A percentile compares a stretch with the other conserved stretches of the same genome.
phyloP scores from a whole-genome alignment of 1,140 invertebrate genomes.

The Drosophila subobscura region DNA sequence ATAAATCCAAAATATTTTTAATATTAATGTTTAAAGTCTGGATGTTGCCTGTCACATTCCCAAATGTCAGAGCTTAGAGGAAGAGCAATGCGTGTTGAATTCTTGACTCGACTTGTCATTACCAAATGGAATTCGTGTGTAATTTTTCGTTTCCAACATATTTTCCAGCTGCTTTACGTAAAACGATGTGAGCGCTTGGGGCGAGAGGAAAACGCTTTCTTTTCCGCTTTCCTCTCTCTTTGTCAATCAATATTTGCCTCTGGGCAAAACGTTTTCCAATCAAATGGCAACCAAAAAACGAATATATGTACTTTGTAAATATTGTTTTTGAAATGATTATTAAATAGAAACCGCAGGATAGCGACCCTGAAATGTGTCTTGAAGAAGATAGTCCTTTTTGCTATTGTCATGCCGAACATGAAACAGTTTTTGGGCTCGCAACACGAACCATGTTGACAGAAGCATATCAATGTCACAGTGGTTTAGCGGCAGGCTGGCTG shows the following conservation, averaged over 20 bases:
- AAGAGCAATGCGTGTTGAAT: background rate
- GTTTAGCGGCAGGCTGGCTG: background rate
- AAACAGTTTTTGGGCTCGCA: constrained; percentile 27
- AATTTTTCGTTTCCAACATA: constrained; percentile 30
- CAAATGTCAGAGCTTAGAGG: constrained; percentile 20
- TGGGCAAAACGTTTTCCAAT: constrained; percentile 45
- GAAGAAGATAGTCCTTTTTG: constrained; percentile 18
- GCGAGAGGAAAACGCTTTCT: background rate
- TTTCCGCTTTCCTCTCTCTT: background rate
- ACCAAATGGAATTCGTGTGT: constrained; percentile 43
- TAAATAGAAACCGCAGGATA: constrained; percentile 28
- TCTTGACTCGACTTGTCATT: constrained; percentile 32
- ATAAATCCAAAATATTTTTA: constrained; percentile 16
- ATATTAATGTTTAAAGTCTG: constrained; percentile 18
- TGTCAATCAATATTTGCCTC: constrained; percentile 39
- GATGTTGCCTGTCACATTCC: constrained; percentile 25
- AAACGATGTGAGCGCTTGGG: constrained; percentile 8
- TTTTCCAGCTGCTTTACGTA: constrained; percentile 15
- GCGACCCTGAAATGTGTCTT: background rate
- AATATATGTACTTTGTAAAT: constrained; percentile 53
- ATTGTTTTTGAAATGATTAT: constrained; percentile 40
- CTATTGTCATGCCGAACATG: constrained; percentile 24
- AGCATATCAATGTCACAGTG: constrained; percentile 42
- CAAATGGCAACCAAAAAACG: constrained; percentile 7
- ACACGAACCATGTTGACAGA: constrained; percentile 49